Evolutionary conservation across 2,113 vertebrate genomes (phyloP).

Genomic region (Corydoras maculifer): DNA sequence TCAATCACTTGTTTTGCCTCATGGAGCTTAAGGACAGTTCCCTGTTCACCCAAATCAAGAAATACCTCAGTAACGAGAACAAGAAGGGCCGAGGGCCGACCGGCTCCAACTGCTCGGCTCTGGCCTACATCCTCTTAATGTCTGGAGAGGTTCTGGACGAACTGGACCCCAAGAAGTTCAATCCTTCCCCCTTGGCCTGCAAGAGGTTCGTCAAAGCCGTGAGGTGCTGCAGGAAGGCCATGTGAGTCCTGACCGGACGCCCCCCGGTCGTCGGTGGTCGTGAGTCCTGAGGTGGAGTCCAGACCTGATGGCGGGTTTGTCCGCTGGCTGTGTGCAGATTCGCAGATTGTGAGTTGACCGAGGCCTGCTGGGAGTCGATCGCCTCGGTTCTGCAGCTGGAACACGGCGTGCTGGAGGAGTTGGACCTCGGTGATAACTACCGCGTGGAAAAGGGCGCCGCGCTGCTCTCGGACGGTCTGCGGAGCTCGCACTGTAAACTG

Average conservation of each 20-base stretch:
- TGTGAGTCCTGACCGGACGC: conserved; percentile 37
- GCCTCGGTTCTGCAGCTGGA: conserved; percentile 38
- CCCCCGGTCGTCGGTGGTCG: too few species aligned
- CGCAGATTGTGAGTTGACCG: conserved; percentile 48
- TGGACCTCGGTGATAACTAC: conserved; percentile 56
- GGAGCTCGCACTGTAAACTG: conserved; percentile 44
- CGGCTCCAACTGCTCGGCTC: conserved; percentile 47
- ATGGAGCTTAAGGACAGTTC: conserved; percentile 55
- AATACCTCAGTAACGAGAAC: conserved; percentile 34
- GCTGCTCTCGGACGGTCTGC: conserved; percentile 46
- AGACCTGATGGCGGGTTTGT: too few species aligned
- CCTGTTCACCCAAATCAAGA: conserved; percentile 47
- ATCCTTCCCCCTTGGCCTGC: conserved; percentile 43
- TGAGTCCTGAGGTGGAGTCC: too few species aligned
- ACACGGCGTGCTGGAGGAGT: conserved; percentile 25
- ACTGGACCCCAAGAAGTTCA: conserved; percentile 50
- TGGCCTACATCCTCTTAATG: conserved; percentile 52
- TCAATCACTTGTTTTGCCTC: conserved; percentile 51
- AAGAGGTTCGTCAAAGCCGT: conserved; percentile 53
- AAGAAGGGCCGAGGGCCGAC: conserved; percentile 3
- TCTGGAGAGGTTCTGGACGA: conserved; percentile 35
- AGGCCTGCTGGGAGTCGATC: conserved; percentile 36
- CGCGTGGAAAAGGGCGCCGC: conserved; percentile 17
- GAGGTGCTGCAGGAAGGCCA: conserved; percentile 47
- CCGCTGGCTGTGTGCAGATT: conserved; percentile 36